These are phyloP conservation scores for Osmoderma eremita DNA, from an alignment of 2,888 invertebrate species.

Conservation along the genomic window DNA sequence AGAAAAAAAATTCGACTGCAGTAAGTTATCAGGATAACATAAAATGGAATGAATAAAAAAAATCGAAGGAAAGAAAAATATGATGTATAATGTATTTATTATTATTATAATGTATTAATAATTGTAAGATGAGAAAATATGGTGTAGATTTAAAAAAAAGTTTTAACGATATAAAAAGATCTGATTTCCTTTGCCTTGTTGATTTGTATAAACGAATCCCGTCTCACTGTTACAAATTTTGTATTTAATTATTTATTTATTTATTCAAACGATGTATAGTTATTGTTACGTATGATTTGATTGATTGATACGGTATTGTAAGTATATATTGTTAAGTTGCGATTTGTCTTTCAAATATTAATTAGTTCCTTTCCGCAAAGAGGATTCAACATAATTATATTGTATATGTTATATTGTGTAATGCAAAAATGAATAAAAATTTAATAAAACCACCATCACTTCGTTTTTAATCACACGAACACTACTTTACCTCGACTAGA, in stretches of 20 bases:
- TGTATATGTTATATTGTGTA: slow-evolving; percentile 45
- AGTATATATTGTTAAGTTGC: background rate
- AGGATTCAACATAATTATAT: slow-evolving; percentile 27
- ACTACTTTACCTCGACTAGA: too few relatives aligned
- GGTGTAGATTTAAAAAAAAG: slow-evolving; percentile 13
- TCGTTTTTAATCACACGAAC: background rate
- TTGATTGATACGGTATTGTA: too few relatives aligned
- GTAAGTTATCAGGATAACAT: background rate
- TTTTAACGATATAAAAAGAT: background rate
- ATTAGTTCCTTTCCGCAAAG: slow-evolving; percentile 4
- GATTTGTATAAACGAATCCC: slow-evolving; percentile 8
- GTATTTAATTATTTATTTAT: slow-evolving; percentile 1
- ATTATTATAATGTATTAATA: slow-evolving; percentile 14
- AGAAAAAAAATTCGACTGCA: background rate
- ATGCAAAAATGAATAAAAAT: slow-evolving; percentile 40
- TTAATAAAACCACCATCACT: slow-evolving; percentile 24
- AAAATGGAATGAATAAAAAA: background rate
- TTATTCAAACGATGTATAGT: slow-evolving; percentile 1
- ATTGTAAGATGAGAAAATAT: slow-evolving; percentile 18
- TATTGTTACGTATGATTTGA: slow-evolving; percentile 13
- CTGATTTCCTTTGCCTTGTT: background rate
- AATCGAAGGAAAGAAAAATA: background rate
- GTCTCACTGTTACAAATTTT: background rate
- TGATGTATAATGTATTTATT: slow-evolving; percentile 10
- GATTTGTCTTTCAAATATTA: background rate